Conservation (phyloP, 2,113 vertebrate species). For the Rissa tridactyla region DNA sequence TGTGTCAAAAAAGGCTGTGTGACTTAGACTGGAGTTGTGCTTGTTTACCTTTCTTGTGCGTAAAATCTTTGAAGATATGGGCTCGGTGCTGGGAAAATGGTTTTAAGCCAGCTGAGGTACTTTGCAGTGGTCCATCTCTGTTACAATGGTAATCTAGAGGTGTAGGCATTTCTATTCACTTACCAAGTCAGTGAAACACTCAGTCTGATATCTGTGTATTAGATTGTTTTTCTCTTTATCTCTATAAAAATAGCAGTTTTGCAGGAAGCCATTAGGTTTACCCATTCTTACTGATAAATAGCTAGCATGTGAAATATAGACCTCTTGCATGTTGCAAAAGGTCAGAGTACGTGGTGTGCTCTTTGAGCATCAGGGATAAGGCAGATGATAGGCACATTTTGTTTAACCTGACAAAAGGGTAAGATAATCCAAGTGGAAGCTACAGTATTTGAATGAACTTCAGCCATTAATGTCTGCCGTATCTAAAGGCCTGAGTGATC, state of each 20-base stretch:
- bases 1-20: not conserved
- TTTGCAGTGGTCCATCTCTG: not conserved
- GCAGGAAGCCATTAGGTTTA: not conserved
- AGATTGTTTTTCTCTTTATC: not conserved
- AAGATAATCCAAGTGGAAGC: not conserved
- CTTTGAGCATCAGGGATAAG: not conserved
- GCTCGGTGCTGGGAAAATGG: rapidly evolving
- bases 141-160: not conserved
- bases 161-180: not conserved
- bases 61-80: not conserved
- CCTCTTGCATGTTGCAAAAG: not conserved
- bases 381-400: not conserved
- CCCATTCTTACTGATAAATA: not conserved
- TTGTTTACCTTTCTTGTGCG: not conserved
- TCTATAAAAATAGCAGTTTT: not conserved
- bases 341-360: not conserved
- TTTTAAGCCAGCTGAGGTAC: not conserved
- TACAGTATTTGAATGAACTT: not conserved
- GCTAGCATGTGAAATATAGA: not conserved
- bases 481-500: not conserved
- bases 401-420: not conserved
- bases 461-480: not conserved
- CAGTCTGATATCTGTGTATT: not conserved
- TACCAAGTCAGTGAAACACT: not conserved
- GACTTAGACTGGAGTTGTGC: not conserved